phyloP scores from a whole-genome alignment of 1,140 invertebrate species.

The Drosophila novamexicana region DNA sequence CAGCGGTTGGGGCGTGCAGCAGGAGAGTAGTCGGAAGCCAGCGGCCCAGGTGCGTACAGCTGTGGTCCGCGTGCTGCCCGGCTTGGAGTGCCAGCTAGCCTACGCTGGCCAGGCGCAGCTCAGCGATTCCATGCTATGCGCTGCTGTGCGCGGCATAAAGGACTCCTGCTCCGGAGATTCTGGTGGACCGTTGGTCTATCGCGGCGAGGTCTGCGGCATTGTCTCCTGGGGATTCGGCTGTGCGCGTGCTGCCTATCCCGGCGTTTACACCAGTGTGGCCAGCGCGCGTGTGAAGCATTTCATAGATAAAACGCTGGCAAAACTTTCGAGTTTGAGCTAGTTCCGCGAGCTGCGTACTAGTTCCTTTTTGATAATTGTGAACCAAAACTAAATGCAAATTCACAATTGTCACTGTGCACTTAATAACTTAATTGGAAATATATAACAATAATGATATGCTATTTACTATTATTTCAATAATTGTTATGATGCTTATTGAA shows the following conservation, averaged over 20 bases:
- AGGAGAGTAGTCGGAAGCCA: constrained; percentile 49
- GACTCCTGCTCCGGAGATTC: constrained; percentile 88
- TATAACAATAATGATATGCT: constrained; percentile 11
- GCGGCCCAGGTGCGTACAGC: constrained; percentile 66
- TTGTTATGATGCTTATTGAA: constrained; percentile 4
- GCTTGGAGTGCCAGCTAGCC: constrained; percentile 55
- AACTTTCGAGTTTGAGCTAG: background rate
- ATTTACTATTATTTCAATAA: background rate
- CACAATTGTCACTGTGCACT: background rate
- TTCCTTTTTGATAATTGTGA: background rate
- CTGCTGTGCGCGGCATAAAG: constrained; percentile 61
- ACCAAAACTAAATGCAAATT: background rate
- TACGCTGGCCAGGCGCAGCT: constrained; percentile 60
- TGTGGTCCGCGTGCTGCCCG: constrained; percentile 54
- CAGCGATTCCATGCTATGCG: constrained; percentile 76
- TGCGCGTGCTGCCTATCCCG: constrained; percentile 88
- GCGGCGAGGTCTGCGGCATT: constrained; percentile 86
- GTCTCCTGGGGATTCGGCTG: constrained; percentile 87
- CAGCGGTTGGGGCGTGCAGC: constrained; percentile 72
- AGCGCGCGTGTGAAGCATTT: constrained; percentile 59
- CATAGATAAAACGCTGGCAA: constrained; percentile 48
- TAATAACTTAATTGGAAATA: constrained; percentile 12
- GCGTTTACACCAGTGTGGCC: constrained; percentile 91
- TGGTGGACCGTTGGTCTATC: constrained; percentile 87
- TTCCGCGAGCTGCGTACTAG: background rate